A percentile compares a stretch with the other conserved stretches of the same genome.
phyloP scores from a whole-genome alignment of 2,113 vertebrate genomes.

The Bungarus multicinctus region DNA sequence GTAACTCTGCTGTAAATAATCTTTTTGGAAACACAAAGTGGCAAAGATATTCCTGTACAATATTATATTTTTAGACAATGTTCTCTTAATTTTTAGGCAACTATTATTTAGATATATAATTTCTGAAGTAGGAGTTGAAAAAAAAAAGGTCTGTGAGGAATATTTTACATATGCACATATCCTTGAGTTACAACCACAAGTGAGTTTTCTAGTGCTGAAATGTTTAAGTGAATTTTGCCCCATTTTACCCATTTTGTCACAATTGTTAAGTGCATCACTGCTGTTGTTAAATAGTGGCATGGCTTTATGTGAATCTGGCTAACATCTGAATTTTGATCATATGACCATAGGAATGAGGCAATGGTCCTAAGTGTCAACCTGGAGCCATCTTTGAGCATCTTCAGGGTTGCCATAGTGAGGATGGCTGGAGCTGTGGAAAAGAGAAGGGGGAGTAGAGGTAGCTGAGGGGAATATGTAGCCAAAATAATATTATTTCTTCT shows the following conservation, averaged over 20 bases:
- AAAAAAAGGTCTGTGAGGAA: neutral
- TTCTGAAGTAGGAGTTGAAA: conserved; percentile 21
- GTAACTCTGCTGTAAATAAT: conserved; percentile 44
- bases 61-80: conserved; percentile 61
- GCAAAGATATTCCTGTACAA: conserved; percentile 54
- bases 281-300: neutral
- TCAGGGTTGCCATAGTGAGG: too few relatives aligned
- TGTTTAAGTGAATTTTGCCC: neutral
- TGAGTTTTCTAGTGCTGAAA: neutral
- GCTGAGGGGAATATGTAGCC: too few relatives aligned
- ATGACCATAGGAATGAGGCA: too few relatives aligned
- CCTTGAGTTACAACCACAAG: neutral
- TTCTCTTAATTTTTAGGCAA: conserved; percentile 64
- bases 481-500: too few relatives aligned
- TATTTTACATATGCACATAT: conserved; percentile 14
- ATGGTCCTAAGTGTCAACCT: too few relatives aligned
- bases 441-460: too few relatives aligned
- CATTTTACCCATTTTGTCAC: neutral
- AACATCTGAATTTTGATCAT: too few relatives aligned
- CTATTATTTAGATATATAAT: conserved; percentile 67
- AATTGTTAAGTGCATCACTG: neutral
- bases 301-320: too few relatives aligned
- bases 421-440: neutral
- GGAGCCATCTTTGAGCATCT: too few relatives aligned
- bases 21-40: conserved; percentile 51